Evolutionary conservation across 2,797 vertebrate species (phyloP).

Genomic region (Choloepus didactylus): DNA sequence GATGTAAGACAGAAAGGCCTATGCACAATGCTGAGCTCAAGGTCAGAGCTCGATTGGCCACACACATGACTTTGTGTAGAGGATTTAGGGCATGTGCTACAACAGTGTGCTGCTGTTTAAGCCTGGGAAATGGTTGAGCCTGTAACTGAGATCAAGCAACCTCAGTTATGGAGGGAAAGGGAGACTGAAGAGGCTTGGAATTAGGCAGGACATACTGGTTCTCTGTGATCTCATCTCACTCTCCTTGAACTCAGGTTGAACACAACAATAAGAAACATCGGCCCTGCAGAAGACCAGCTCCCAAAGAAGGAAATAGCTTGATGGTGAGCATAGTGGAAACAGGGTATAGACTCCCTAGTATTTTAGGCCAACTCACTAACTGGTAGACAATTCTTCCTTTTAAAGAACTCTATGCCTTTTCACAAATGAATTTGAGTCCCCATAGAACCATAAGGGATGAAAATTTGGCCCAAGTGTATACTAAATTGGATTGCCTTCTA

Average conservation of each 20-base stretch:
- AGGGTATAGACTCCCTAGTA: constrained; percentile 33
- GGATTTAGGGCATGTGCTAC: no score
- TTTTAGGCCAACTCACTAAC: constrained; percentile 7
- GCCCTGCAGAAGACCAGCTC: constrained; percentile 28
- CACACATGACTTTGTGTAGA: rapidly evolving
- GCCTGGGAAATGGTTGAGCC: neutral
- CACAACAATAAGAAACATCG: neutral
- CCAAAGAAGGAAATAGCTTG: constrained; percentile 16
- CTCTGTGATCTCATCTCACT: constrained; percentile 15
- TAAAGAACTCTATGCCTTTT: constrained; percentile 61
- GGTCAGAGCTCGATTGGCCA: neutral
- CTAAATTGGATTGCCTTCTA: constrained; percentile 66
- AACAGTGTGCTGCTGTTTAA: neutral
- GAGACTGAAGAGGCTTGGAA: neutral
- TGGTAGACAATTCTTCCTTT: constrained; percentile 66
- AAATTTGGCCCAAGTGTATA: constrained; percentile 74
- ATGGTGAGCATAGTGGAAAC: constrained; percentile 55
- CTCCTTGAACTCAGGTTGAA: neutral
- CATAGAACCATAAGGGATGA: constrained; percentile 64
- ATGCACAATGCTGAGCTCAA: neutral
- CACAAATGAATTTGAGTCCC: constrained; percentile 73
- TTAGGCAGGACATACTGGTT: neutral
- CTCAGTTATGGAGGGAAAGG: neutral
- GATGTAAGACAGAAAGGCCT: neutral
- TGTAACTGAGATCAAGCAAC: neutral